These are phyloP conservation scores for Neodiprion virginianus DNA, from an alignment of 1,140 invertebrate species.

Conservation along the genomic window DNA sequence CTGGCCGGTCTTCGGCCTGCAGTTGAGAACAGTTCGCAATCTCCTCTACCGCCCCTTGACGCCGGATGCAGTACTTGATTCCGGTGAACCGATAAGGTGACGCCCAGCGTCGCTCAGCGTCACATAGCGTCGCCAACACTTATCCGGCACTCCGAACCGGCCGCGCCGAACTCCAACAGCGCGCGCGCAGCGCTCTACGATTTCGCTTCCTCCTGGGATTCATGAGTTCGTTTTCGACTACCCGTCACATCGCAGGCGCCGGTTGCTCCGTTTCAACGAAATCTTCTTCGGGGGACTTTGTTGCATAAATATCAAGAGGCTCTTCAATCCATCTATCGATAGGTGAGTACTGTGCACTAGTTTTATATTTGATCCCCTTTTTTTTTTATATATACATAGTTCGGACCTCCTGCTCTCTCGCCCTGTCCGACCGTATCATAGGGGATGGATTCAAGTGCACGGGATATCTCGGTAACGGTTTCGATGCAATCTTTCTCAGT, in stretches of 20 bases:
- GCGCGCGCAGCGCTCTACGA: constrained; percentile 21
- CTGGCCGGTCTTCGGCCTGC: too few relatives aligned
- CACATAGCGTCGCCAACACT: constrained; percentile 32
- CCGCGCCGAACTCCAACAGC: constrained; percentile 14
- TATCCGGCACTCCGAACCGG: constrained; percentile 21
- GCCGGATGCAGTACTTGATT: background rate
- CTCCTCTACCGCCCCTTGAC: constrained; percentile 27
- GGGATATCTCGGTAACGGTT: too few relatives aligned
- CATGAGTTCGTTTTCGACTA: background rate
- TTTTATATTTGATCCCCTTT: too few relatives aligned
- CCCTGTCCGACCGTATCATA: too few relatives aligned
- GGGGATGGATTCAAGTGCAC: too few relatives aligned
- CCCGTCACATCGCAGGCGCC: background rate
- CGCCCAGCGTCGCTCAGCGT: constrained; percentile 48
- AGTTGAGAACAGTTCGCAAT: background rate
- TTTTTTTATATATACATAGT: too few relatives aligned
- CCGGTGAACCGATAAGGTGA: constrained; percentile 36
- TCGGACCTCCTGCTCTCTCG: too few relatives aligned
- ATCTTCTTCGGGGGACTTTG: too few relatives aligned
- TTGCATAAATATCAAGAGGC: too few relatives aligned
- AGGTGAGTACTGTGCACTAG: too few relatives aligned
- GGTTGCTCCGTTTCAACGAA: background rate
- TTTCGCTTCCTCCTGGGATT: background rate
- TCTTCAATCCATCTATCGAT: too few relatives aligned
- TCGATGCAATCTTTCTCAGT: too few relatives aligned